Evolutionary conservation across 2,888 invertebrate genomes (phyloP).

Genomic region (Pammene aurita): DNA sequence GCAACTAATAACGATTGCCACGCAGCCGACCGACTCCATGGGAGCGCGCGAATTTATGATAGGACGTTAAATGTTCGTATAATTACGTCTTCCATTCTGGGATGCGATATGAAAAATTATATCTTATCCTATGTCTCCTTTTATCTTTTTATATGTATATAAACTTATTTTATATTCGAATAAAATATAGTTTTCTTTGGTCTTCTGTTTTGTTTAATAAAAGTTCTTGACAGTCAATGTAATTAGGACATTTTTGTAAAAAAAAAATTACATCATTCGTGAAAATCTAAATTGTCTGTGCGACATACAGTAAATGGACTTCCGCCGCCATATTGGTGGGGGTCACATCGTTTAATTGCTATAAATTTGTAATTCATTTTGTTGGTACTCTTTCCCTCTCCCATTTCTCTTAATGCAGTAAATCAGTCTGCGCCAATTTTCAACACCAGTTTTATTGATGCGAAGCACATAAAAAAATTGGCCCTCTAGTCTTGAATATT

Average conservation of each 20-base stretch:
- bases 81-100: slow-evolving; percentile 46
- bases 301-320: not conserved
- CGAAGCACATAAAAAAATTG: too few species aligned
- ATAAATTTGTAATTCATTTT: too few species aligned
- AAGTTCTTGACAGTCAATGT: too few species aligned
- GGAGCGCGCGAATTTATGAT: slow-evolving; percentile 32
- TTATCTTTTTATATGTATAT: not conserved
- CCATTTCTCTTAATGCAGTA: too few species aligned
- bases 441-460: too few species aligned
- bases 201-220: too few species aligned
- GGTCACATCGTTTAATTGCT: too few species aligned
- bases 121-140: not conserved
- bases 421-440: not conserved
- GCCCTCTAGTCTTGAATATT: not conserved
- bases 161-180: not conserved
- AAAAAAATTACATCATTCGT: too few species aligned
- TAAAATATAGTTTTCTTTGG: not conserved
- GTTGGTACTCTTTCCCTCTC: too few species aligned
- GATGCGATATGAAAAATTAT: slow-evolving; percentile 17
- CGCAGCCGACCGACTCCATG: not conserved
- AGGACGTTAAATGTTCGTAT: slow-evolving; percentile 40
- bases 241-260: too few species aligned
- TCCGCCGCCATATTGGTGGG: too few species aligned
- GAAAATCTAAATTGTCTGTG: too few species aligned
- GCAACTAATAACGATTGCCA: slow-evolving; percentile 16